These are phyloP conservation scores for Vespertilio murinus DNA, from an alignment of 2,797 vertebrate species.

Conservation along the genomic window DNA sequence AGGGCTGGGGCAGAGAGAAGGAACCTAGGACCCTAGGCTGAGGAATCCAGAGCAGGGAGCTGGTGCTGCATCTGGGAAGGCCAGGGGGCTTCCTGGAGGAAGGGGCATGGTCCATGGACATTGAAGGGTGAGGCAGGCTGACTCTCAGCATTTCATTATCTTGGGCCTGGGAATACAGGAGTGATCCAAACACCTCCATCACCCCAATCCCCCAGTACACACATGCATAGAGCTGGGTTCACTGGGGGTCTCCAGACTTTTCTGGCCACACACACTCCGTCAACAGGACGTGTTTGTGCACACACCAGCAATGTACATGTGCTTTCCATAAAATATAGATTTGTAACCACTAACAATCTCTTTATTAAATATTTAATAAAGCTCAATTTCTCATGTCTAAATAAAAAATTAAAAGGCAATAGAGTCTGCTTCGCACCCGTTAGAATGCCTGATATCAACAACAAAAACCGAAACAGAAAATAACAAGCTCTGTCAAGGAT, in stretches of 20 bases:
- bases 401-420: background rate
- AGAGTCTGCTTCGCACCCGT: background rate
- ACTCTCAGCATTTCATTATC: background rate
- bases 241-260: background rate
- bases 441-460: background rate
- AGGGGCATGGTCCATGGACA: background rate
- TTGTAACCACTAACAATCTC: background rate
- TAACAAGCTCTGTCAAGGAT: background rate
- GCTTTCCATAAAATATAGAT: background rate
- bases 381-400: background rate
- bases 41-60: background rate
- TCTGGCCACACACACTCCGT: background rate
- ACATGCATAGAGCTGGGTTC: background rate
- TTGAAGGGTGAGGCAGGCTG: background rate
- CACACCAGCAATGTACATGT: background rate
- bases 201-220: background rate
- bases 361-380: background rate
- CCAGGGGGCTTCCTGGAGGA: slow-evolving; percentile 1
- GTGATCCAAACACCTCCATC: background rate
- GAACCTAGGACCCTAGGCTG: background rate
- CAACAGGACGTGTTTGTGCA: background rate
- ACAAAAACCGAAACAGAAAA: background rate
- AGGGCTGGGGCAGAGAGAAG: background rate
- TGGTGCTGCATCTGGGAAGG: background rate
- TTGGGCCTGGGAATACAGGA: background rate